Evolutionary conservation across 2,113 vertebrate genomes (phyloP), one percentile per base, ranked within the genome.

Genomic region (Phoxinus phoxinus): DNA sequence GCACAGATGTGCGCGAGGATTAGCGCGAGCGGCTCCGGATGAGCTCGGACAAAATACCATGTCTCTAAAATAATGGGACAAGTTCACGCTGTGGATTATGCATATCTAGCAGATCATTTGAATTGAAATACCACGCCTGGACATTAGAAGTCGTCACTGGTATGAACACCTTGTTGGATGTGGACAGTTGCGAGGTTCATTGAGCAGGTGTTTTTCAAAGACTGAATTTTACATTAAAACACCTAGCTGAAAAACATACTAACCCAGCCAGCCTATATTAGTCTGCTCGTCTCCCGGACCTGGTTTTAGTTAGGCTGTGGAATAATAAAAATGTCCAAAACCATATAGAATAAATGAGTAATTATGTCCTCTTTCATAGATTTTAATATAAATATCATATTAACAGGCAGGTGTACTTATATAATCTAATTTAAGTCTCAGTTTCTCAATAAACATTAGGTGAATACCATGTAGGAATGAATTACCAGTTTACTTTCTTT

Each of bases 11-110:
- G 81, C 46, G 3, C 44, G 81, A 58, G 81, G 67, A 72, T 83
- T 83, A 83, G 37, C 35, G 77, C 27, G 75, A 7, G 41, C 12
- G 9, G 63, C 21, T 12, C 44, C 65, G 35, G 69, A 94, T 95
- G 95, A 27, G 23, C 79, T 65, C 51, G 79, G 67, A 67, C 75
- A 59, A 84, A 69, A 51, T 81, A 69, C 8, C 19, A 21, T 73
- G 51, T 79, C 53, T 21, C 11, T 8, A 37, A 71, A 71, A 41
- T 53, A 51, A 35, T 83, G 19, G 7, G 19, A 23, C 46, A 53
- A 69, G 1, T 53, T 71, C 81, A 25, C 23, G 63, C 30, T 71
- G 81, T 37, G 46, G 61, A 32, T 51, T 51, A 46, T 11, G 25
- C 19, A 81, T 67, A 51, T 51, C 61, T 30, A 67, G 58, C 37